A percentile compares a stretch with the other conserved stretches of the same genome.
These are phyloP conservation scores for Microcebus griseorufus DNA, from an alignment of 2,113 vertebrate species.

Conservation along the genomic window DNA sequence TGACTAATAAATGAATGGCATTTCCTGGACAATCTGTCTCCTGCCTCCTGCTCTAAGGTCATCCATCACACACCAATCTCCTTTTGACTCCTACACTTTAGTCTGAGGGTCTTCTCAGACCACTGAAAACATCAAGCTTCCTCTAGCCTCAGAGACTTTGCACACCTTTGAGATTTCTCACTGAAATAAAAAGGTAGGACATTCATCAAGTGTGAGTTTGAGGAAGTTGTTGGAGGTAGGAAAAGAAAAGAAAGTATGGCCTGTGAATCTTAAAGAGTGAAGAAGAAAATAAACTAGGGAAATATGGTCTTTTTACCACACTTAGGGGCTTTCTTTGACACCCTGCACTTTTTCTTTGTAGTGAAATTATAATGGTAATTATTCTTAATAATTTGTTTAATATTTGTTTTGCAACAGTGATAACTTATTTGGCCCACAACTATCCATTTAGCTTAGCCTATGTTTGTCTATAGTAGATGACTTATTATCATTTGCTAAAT, in stretches of 20 bases:
- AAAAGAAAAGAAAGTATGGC: neutral
- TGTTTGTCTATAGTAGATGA: neutral
- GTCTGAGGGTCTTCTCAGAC: neutral
- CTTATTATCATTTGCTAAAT: neutral
- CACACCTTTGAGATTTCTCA: neutral
- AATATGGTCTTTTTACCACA: neutral
- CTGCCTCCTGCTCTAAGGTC: neutral
- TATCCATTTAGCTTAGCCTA: neutral
- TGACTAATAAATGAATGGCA: neutral
- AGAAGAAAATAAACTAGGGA: neutral
- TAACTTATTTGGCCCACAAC: neutral
- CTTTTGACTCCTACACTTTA: neutral
- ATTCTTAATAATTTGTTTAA: neutral
- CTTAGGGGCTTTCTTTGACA: neutral
- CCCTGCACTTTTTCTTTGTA: neutral
- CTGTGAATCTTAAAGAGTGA: neutral
- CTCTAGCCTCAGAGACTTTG: neutral
- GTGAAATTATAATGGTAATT: neutral
- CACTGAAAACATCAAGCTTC: neutral
- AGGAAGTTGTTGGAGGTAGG: neutral
- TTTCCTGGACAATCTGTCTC: neutral
- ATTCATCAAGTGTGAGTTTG: neutral
- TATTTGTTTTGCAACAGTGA: neutral
- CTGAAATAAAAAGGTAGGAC: neutral
- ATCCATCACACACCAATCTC: neutral